Percentiles rank a stretch among this genome's conserved stretches.
Evolutionary conservation across 2,797 vertebrate species (phyloP).

Genomic region (Platyrinchus mystaceus): DNA sequence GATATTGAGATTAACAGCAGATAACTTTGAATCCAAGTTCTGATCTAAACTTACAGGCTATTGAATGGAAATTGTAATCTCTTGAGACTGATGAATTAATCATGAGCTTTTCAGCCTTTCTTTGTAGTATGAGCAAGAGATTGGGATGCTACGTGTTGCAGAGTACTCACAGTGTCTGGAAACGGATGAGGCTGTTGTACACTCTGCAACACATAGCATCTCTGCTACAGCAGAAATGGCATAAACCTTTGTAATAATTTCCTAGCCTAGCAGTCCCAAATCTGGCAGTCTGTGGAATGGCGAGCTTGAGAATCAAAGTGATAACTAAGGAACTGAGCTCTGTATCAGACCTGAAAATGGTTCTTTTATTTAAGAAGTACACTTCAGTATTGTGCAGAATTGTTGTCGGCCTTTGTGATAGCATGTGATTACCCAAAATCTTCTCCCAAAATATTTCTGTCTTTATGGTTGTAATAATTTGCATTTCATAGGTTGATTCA

Average conservation of each 20-base stretch:
- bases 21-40: neutral
- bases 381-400: neutral
- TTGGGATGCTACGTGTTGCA: neutral
- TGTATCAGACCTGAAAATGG: neutral
- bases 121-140: neutral
- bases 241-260: neutral
- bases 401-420: neutral
- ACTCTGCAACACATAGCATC: neutral
- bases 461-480: neutral
- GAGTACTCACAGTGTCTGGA: neutral
- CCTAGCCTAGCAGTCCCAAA: neutral
- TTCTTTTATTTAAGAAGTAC: neutral
- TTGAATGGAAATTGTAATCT: neutral
- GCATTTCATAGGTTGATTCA: constrained; percentile 54
- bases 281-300: neutral
- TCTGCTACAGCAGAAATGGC: neutral
- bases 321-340: neutral
- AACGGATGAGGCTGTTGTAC: neutral
- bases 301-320: neutral
- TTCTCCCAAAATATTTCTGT: neutral
- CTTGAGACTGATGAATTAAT: neutral
- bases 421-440: neutral
- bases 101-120: neutral
- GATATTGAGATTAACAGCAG: neutral
- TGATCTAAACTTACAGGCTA: neutral